A percentile compares a stretch with the other conserved stretches of the same genome.
Conservation (phyloP, 2,888 invertebrate species). For the Pterostichus madidus region DNA sequence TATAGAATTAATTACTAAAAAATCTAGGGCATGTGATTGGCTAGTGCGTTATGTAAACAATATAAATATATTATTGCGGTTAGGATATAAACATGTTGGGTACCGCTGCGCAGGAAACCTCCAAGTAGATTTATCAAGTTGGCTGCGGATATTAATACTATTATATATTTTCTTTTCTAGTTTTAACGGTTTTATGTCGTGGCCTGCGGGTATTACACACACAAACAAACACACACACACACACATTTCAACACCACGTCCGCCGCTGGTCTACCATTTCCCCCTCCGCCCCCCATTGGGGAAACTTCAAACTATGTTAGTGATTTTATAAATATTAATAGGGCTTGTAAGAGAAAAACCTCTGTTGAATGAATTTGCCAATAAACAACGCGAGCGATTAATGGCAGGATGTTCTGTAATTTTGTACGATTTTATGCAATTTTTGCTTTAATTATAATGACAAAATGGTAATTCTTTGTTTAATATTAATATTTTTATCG, state of each 20-base stretch:
- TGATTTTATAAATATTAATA: constrained; percentile 52
- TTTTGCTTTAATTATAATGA: constrained; percentile 59
- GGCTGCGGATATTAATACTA: constrained; percentile 64
- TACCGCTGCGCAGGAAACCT: constrained; percentile 47
- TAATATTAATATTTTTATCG: constrained; percentile 47
- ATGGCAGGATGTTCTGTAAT: constrained; percentile 53
- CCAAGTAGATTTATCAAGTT: constrained; percentile 54
- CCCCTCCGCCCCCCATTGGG: background rate
- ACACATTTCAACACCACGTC: constrained; percentile 10
- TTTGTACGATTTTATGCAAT: constrained; percentile 58
- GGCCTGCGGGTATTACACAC: constrained; percentile 45
- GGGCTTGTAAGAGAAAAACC: constrained; percentile 12
- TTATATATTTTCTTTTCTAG: constrained; percentile 65
- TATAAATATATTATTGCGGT: background rate
- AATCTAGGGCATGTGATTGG: too few species aligned
- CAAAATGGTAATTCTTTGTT: constrained; percentile 43
- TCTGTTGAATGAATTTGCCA: background rate
- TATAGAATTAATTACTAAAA: too few species aligned
- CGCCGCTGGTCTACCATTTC: background rate
- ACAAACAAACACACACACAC: background rate
- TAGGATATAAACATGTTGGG: constrained; percentile 25
- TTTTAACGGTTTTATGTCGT: constrained; percentile 62
- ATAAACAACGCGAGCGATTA: constrained; percentile 33
- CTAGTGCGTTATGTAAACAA: too few species aligned
- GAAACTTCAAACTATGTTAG: constrained; percentile 32